Evolutionary conservation across 1,140 invertebrate genomes (phyloP).

Genomic region (Brachionus rotundiformis): DNA sequence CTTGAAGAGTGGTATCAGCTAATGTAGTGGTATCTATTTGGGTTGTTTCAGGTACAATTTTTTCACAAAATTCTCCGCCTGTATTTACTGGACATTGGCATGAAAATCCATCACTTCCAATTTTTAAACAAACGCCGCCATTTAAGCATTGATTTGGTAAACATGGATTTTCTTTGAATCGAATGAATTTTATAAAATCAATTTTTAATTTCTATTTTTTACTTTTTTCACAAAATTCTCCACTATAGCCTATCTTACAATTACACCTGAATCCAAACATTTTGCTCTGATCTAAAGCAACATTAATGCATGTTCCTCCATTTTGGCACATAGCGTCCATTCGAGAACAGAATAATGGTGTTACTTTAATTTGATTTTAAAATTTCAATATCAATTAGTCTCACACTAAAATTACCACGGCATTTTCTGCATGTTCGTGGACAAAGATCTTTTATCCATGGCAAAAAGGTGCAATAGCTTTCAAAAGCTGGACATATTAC

Average conservation of each 20-base stretch:
- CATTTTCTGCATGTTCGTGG: slow-evolving; percentile 21
- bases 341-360: neutral
- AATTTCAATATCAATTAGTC: no score
- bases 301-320: neutral
- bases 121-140: neutral
- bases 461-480: neutral
- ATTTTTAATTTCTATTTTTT: neutral
- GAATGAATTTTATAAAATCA: neutral
- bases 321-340: neutral
- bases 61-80: neutral
- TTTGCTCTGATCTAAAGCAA: neutral
- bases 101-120: neutral
- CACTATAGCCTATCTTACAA: neutral
- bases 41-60: neutral
- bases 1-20: neutral
- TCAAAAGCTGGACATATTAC: neutral
- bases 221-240: slow-evolving; percentile 24
- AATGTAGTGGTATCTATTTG: neutral
- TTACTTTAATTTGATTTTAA: neutral
- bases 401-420: neutral
- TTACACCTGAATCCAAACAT: neutral
- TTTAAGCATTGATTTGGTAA: neutral
- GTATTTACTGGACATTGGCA: neutral
- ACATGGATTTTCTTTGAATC: neutral
- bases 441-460: neutral